Evolutionary conservation across 2,797 vertebrate genomes (phyloP).

Genomic region (Dipus sagitta): DNA sequence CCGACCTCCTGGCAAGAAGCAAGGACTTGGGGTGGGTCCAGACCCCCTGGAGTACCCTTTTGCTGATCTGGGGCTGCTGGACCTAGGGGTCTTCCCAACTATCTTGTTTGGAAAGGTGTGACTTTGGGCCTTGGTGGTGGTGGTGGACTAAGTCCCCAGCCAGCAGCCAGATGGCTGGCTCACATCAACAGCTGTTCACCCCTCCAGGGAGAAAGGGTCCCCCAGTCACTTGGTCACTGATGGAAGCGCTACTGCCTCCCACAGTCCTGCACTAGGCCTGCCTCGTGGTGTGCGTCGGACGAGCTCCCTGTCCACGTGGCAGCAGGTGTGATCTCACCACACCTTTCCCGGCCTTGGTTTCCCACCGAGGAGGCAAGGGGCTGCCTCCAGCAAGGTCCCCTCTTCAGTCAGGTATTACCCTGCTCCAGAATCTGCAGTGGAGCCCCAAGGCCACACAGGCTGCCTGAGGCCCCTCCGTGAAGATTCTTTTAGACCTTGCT

Average conservation of each 20-base stretch:
- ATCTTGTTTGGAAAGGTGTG: neutral
- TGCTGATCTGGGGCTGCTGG: neutral
- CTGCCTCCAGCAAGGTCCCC: too few species aligned
- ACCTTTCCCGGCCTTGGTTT: neutral
- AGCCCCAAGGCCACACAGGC: neutral
- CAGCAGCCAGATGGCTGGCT: neutral
- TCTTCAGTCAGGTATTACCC: neutral
- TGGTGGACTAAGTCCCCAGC: neutral
- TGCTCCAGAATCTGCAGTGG: neutral
- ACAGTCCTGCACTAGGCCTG: neutral
- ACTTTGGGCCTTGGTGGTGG: neutral
- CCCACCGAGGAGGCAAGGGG: neutral
- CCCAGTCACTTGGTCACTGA: fast-evolving
- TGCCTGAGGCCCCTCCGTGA: fast-evolving
- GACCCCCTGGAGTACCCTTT: neutral
- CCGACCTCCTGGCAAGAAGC: neutral
- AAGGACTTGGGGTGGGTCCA: too few species aligned
- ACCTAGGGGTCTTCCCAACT: neutral
- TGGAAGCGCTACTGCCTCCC: neutral
- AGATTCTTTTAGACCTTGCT: neutral
- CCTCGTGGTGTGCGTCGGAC: fast-evolving
- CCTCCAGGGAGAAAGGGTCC: neutral
- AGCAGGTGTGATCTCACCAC: neutral
- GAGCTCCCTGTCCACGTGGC: neutral
- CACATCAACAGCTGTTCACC: fast-evolving